These are phyloP conservation scores for Hartigia nigra DNA, from an alignment of 2,888 invertebrate species.

Conservation along the genomic window DNA sequence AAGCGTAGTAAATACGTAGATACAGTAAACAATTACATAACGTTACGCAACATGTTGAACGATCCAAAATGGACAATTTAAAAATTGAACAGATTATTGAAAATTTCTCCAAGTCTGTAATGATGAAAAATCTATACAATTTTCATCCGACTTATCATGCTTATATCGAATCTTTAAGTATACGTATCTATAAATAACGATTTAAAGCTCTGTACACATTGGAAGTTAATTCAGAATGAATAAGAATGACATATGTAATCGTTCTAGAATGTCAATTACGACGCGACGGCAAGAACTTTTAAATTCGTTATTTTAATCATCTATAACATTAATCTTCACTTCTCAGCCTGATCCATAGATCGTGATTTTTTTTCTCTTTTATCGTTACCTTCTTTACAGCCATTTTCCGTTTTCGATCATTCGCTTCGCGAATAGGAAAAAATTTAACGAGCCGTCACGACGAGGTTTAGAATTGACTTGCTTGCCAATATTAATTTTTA, in stretches of 20 bases:
- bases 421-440: background rate
- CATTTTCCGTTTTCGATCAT: background rate
- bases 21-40: background rate
- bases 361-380: background rate
- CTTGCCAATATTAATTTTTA: background rate
- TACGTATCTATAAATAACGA: background rate
- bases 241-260: background rate
- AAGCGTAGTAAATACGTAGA: background rate
- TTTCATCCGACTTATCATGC: background rate
- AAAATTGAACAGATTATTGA: conserved; percentile 52
- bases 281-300: background rate
- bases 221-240: background rate
- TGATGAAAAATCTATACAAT: background rate
- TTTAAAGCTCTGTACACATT: background rate
- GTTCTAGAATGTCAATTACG: background rate
- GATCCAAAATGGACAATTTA: conserved; percentile 41
- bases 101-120: conserved; percentile 28
- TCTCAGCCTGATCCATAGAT: background rate
- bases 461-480: background rate
- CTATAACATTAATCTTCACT: background rate
- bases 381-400: conserved; percentile 6
- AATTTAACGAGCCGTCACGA: background rate
- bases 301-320: background rate
- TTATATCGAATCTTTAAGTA: background rate
- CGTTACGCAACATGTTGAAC: background rate